phyloP scores from a whole-genome alignment of 92 coral and sea anemone genomes.

The Zoanthus sociatus region DNA sequence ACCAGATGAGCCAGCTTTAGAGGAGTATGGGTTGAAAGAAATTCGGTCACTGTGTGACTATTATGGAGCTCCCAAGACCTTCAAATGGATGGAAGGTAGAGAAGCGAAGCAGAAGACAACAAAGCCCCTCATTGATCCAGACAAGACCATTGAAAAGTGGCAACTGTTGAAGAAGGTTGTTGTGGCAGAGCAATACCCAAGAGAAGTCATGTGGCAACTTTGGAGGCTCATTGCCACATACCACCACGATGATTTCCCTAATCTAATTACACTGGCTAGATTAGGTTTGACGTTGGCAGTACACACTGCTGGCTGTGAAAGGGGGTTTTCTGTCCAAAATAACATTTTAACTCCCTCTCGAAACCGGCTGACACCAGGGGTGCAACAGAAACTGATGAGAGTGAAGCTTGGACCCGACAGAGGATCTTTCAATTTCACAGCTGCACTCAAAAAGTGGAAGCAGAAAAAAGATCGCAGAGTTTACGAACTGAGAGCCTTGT shows the following conservation, averaged over 20 bases:
- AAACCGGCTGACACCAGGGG: slow-evolving; percentile 32
- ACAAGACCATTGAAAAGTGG: slow-evolving; percentile 34
- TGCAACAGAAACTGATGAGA: slow-evolving; percentile 26
- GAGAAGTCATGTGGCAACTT: slow-evolving; percentile 42
- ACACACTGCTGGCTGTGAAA: slow-evolving; percentile 58
- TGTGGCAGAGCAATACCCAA: slow-evolving; percentile 51
- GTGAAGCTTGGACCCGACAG: slow-evolving; percentile 40
- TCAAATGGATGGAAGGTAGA: slow-evolving; percentile 40
- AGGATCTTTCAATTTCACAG: slow-evolving; percentile 38
- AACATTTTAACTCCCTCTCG: slow-evolving; percentile 52
- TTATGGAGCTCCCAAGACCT: slow-evolving; percentile 47
- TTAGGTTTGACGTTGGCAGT: slow-evolving; percentile 46
- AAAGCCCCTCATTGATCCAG: slow-evolving; percentile 40
- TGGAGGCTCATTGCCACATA: slow-evolving; percentile 29
- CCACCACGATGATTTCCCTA: slow-evolving; percentile 42
- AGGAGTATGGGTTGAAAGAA: slow-evolving; percentile 45
- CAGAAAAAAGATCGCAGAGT: slow-evolving; percentile 48
- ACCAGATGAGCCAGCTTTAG: slow-evolving; percentile 26
- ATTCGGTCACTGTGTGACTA: slow-evolving; percentile 37
- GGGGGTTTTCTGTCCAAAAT: slow-evolving; percentile 51
- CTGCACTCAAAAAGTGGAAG: slow-evolving; percentile 47
- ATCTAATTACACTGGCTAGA: slow-evolving; percentile 47
- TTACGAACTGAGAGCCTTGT: slow-evolving; percentile 46
- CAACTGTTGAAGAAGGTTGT: slow-evolving; percentile 44
- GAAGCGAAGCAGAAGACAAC: slow-evolving; percentile 45